Base-by-base conservation (phyloP, 1,140 invertebrate genomes). In the Pogonus chalceus region DNA sequence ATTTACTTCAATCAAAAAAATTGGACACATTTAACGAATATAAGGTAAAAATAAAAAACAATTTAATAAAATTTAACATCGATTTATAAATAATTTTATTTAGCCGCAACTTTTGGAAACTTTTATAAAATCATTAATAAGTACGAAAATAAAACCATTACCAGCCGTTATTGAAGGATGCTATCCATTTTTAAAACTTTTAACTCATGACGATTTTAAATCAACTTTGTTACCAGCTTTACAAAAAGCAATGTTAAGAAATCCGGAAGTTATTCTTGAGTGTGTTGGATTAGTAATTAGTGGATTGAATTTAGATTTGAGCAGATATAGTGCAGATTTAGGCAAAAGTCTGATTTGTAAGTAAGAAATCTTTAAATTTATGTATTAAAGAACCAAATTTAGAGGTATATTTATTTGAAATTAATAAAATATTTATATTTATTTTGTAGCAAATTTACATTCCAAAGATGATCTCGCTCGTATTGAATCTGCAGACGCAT, bases 241-340 rank as follows among this genome's bases (percentile, higher is more conserved):
- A n/a, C 87, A 93, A 65, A 93, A 93, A 69, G 83, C 90, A 4
- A 87, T 97, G 80, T 72, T 98, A n/a, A 72, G 95, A 53, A 96
- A 89, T 71, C 92, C 95, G 0, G 95, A 98, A 78, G 83, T 91
- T 20, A 88, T 91, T 56, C 78, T 96, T 22, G 79, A 88, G 70
- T 83, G 82, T 43, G 83, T 96, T 35, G 84, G 84, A 7, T 72
- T 82, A 21, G 80, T 94, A 56, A 66, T 96, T 14, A 72, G 72
- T 18, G 79, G 81, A 35, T 61, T 95, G 1, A 78, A 79, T 52
- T 66, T 94, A 9, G 87, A 93, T 70, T 72, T 96, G 14, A 92
- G 89, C 65, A 77, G 78, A 46, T 87, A 87, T 73, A 83, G 84
- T 18, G 65, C 79, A 49, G 88, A 92, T 58, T 78, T 96, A 49